Evolutionary conservation across 2,888 invertebrate genomes (phyloP).

Genomic region (Ypsolopha sequella): DNA sequence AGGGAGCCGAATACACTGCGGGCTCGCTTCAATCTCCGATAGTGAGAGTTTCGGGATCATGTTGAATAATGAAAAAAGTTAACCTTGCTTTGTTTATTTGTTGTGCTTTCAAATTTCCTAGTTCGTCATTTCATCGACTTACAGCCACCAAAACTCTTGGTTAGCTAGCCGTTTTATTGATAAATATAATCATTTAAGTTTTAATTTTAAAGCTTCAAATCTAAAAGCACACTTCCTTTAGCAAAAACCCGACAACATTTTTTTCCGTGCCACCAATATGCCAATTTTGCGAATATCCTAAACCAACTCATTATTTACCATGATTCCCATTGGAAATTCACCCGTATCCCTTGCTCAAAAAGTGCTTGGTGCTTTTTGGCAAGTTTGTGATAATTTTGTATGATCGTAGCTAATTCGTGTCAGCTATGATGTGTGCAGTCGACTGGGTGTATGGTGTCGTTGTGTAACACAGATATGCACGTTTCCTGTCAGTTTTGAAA

Average conservation of each 20-base stretch:
- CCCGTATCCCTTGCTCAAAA: no score
- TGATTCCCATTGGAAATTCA: no score
- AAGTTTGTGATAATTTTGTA: not conserved
- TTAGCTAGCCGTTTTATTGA: no score
- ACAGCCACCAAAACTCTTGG: no score
- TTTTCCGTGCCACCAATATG: constrained; percentile 3
- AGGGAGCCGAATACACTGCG: not conserved
- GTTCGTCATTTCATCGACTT: no score
- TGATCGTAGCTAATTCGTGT: not conserved
- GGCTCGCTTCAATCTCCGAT: not conserved
- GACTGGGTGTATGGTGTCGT: constrained; percentile 24
- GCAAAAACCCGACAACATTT: constrained; percentile 3
- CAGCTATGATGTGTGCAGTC: constrained; percentile 25
- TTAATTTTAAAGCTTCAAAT: no score
- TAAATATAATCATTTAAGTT: no score
- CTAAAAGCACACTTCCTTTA: not conserved
- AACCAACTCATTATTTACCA: not conserved
- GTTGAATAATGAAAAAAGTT: not conserved
- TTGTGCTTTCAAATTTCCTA: no score
- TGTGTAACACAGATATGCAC: constrained; percentile 53
- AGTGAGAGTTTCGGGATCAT: not conserved
- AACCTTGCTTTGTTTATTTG: no score
- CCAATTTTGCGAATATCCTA: constrained; percentile 10
- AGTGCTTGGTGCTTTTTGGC: no score
- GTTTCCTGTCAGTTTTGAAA: constrained; percentile 46